Percentiles rank a stretch among this genome's conserved stretches.
Evolutionary conservation across 2,113 vertebrate genomes (phyloP).

Genomic region (Butastur rufipennis): DNA sequence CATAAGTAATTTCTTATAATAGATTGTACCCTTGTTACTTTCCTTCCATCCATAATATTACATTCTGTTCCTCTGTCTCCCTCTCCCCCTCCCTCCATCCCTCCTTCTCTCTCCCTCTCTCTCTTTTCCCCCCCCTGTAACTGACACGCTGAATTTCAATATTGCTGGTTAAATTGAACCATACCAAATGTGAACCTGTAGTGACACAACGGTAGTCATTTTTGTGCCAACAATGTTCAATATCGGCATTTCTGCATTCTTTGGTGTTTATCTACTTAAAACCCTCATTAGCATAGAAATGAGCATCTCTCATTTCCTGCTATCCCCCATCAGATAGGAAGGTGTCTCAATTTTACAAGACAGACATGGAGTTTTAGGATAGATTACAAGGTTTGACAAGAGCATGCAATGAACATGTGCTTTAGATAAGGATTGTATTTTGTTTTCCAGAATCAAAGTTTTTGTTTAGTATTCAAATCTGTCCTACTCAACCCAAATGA

Average conservation of each 20-base stretch:
- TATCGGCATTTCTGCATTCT: background rate
- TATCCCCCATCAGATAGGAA: background rate
- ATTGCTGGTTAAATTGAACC: background rate
- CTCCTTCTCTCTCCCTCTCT: background rate
- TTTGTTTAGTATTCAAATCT: background rate
- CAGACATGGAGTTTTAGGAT: background rate
- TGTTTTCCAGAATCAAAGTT: background rate
- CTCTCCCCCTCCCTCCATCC: background rate
- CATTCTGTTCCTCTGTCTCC: background rate
- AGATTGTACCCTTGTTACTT: constrained; percentile 29
- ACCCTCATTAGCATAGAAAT: constrained; percentile 32
- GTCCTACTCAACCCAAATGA: background rate
- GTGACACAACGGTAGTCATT: background rate
- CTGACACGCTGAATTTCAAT: background rate
- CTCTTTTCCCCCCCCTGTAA: background rate
- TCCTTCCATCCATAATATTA: constrained; percentile 1
- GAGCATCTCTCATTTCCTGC: background rate
- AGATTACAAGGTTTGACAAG: constrained; percentile 15
- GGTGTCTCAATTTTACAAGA: constrained; percentile 3
- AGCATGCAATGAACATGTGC: background rate
- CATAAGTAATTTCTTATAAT: constrained; percentile 46
- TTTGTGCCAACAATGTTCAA: background rate
- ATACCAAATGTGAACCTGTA: background rate
- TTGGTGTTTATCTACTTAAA: constrained; percentile 2
- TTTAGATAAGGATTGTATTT: background rate